Evolutionary conservation across 2,888 invertebrate species (phyloP), one percentile per base, ranked within the genome.

Genomic region (Scaptomyza caliginosa): DNA sequence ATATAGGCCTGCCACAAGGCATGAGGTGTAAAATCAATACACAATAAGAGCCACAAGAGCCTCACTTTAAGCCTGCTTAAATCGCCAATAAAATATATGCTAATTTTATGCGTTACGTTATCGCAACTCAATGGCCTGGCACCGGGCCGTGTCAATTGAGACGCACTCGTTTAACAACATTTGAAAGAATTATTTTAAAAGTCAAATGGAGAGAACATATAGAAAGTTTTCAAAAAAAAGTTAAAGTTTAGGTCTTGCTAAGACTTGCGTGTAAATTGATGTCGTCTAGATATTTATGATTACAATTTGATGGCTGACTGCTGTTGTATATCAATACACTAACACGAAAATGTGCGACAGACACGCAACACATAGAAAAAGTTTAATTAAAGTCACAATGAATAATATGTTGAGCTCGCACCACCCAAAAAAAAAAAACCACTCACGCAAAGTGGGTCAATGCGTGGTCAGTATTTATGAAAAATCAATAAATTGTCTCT

Each of bases 311-410:
- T 28, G 49, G 49, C 39, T 34, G 43, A n/a, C 16, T 16, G 32
- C 32, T 23, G 36, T 16, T 34, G 19, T 54, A 46, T 17, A 45
- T 69, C 71, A 57, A 51, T 57, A 45, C 13, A 36, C 36, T 11
- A 34, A 10, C 11, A 32, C 28, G 26, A 42, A 49, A 63, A 84
- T 78, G 82, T 60, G 60, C 67, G 42, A 50, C 56, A 55, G 69
- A 49, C 79, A 82, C 85, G 67, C 84, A 51, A 67, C 52, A 51
- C 13, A 16, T 23, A 17, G 16, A 30, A 8, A 63, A 81, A 67
- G 57, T 73, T 75, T 85, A 82, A 82, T 82, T 87, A 87, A 87
- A 87, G 82, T 63, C 78, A 70, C 81, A 79, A 79, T 66, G 65
- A 45, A 50, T 54, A 77, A 72, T 81, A 59, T 62, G 75, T 86